Conservation (phyloP, 2,797 vertebrate species). For the Antrozous pallidus region DNA sequence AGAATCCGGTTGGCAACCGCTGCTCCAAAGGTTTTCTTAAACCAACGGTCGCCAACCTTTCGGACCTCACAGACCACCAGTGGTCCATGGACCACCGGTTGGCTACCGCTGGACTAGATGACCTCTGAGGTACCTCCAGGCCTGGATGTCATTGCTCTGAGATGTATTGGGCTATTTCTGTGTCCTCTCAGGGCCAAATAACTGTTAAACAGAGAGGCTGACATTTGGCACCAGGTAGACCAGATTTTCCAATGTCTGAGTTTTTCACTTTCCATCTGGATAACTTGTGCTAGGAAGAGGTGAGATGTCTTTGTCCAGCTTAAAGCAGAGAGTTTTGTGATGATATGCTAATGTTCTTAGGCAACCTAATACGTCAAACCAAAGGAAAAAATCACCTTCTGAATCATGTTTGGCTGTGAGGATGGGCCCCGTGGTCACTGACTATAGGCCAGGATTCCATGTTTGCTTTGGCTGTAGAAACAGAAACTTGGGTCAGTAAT, state of each 20-base stretch:
- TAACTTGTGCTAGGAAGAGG: background rate
- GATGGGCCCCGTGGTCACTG: background rate
- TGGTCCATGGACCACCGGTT: too few relatives aligned
- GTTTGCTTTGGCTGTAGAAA: slow-evolving; percentile 10
- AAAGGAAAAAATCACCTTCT: background rate
- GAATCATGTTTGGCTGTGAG: background rate
- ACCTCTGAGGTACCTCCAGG: background rate
- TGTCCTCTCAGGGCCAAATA: background rate
- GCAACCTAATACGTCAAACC: background rate
- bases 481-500: background rate
- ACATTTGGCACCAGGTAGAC: slow-evolving; percentile 18
- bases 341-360: background rate
- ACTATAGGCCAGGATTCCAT: background rate
- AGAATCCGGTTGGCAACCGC: too few relatives aligned
- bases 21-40: too few relatives aligned
- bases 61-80: too few relatives aligned
- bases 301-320: background rate
- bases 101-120: background rate
- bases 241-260: background rate
- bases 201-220: background rate
- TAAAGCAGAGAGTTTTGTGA: slow-evolving; percentile 17
- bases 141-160: background rate
- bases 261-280: slow-evolving; percentile 4
- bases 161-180: background rate
- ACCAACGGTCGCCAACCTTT: too few relatives aligned